Conservation (phyloP, 2,113 vertebrate species). For the Xiphophorus couchianus region DNA sequence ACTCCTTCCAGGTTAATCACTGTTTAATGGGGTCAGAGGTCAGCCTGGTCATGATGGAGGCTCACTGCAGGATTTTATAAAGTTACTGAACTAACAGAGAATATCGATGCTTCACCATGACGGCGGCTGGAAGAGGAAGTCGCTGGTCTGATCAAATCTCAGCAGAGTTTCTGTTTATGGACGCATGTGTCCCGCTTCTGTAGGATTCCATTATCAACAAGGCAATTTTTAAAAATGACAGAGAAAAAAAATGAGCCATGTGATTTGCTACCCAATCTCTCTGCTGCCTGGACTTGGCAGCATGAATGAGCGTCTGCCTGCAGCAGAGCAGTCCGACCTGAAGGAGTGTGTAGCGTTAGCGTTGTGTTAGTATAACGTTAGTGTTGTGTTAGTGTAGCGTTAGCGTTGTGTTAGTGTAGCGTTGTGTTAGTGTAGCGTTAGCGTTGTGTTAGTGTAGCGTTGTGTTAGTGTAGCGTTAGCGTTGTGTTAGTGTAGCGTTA, state of each 20-base stretch:
- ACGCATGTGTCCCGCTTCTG: conserved; percentile 12
- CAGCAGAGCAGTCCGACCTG: conserved; percentile 13
- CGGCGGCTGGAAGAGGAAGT: conserved; percentile 25
- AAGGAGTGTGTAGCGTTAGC: neutral
- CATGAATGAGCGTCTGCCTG: conserved; percentile 40
- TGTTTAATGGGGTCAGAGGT: neutral
- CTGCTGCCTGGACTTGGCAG: conserved; percentile 9
- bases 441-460: too few species aligned
- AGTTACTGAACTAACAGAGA: too few species aligned
- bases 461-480: too few species aligned
- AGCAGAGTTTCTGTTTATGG: conserved; percentile 8
- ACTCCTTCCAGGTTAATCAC: neutral
- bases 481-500: too few species aligned
- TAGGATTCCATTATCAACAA: conserved; percentile 53
- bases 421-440: too few species aligned
- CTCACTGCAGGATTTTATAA: too few species aligned
- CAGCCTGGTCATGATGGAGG: neutral
- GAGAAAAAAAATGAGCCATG: neutral
- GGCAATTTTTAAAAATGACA: conserved; percentile 10
- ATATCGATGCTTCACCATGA: neutral
- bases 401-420: too few species aligned
- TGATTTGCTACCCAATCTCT: conserved; percentile 31
- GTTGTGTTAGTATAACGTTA: too few species aligned
- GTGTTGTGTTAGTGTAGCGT: too few species aligned
- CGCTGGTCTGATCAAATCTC: conserved; percentile 34